These are phyloP conservation scores for Corydoras sp. DNA, from an alignment of 2,113 vertebrate genomes.

Conservation along the genomic window DNA sequence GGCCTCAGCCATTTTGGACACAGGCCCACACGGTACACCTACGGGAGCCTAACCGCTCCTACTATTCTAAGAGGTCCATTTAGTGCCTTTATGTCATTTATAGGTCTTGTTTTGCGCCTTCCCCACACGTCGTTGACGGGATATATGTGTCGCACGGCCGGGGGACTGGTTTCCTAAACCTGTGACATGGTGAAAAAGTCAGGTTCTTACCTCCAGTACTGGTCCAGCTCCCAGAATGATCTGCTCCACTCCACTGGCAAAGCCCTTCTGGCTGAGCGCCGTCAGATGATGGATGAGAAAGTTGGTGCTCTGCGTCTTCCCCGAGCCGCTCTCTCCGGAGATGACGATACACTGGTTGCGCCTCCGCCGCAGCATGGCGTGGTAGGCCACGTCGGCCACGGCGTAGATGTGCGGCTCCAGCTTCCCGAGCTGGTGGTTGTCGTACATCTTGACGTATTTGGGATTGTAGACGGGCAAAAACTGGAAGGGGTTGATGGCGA, in stretches of 20 bases:
- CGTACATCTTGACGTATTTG: slow-evolving; percentile 98
- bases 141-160: too few species aligned
- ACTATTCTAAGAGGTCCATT: too few species aligned
- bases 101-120: too few species aligned
- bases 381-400: slow-evolving; percentile 94
- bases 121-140: too few species aligned
- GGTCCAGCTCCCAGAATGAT: slow-evolving; percentile 97
- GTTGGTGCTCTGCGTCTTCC: slow-evolving; percentile 98
- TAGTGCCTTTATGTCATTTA: too few species aligned
- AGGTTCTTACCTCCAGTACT: slow-evolving; percentile 86
- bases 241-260: slow-evolving; percentile 97
- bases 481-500: slow-evolving; percentile 96
- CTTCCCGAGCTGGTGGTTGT: slow-evolving; percentile 91
- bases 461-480: slow-evolving; percentile 99
- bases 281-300: slow-evolving; percentile 98
- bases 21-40: too few species aligned
- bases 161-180: too few species aligned
- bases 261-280: slow-evolving; percentile 96
- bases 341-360: slow-evolving; percentile 97
- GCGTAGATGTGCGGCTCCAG: slow-evolving; percentile 96
- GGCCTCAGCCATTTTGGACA: too few species aligned
- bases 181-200: background rate
- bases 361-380: slow-evolving; percentile 90
- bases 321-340: slow-evolving; percentile 95
- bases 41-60: too few species aligned